Conservation (phyloP, 2,113 vertebrate genomes). For the Scomber japonicus region DNA sequence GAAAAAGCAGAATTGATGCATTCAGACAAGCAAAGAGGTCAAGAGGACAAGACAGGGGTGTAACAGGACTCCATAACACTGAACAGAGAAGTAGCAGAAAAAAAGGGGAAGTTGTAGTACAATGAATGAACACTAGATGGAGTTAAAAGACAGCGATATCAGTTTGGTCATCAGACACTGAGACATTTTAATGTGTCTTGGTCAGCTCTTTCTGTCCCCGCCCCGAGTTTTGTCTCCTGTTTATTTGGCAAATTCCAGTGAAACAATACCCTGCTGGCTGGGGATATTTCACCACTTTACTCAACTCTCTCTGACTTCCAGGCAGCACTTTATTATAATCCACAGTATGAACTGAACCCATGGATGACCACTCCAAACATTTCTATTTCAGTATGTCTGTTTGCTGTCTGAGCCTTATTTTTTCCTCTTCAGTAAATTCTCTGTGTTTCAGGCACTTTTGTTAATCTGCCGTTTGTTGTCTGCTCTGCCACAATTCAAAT, state of each 20-base stretch:
- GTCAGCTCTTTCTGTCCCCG: slow-evolving; percentile 6
- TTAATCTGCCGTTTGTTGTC: neutral
- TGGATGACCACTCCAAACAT: neutral
- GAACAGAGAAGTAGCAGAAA: neutral
- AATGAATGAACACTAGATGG: slow-evolving; percentile 36
- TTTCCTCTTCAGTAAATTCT: neutral
- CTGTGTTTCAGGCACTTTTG: neutral
- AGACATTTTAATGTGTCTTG: slow-evolving; percentile 5
- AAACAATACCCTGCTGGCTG: slow-evolving; percentile 37
- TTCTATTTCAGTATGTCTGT: neutral
- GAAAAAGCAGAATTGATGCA: neutral
- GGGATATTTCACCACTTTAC: slow-evolving; percentile 8
- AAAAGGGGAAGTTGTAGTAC: neutral
- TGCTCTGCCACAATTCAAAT: neutral
- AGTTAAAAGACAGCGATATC: slow-evolving; percentile 22
- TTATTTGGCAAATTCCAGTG: slow-evolving; percentile 59
- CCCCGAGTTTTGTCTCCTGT: slow-evolving; percentile 48
- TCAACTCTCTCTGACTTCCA: slow-evolving; percentile 8
- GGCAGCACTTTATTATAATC: neutral
- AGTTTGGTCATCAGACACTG: neutral
- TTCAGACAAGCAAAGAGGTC: neutral
- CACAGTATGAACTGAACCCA: neutral
- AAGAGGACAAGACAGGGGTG: neutral
- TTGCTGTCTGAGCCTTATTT: neutral
- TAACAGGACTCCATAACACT: neutral